Evolutionary conservation across 2,888 invertebrate genomes (phyloP).

Genomic region (Lepeophtheirus nordmannii): DNA sequence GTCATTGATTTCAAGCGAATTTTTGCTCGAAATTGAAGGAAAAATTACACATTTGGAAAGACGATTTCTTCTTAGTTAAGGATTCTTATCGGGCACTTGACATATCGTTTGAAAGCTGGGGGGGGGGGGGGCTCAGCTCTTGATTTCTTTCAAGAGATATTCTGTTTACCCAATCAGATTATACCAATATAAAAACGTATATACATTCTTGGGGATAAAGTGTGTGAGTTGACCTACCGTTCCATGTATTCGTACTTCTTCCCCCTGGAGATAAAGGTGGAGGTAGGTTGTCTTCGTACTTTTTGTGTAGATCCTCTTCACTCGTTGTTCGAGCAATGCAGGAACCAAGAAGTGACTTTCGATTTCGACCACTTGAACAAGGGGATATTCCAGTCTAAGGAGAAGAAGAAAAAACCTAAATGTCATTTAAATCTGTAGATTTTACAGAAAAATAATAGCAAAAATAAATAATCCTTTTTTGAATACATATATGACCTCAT

Average conservation of each 20-base stretch:
- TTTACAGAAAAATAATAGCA: background rate
- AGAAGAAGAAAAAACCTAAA: background rate
- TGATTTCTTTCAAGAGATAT: too few relatives aligned
- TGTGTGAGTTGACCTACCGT: slow-evolving; percentile 12
- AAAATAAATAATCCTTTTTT: too few relatives aligned
- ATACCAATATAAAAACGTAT: too few relatives aligned
- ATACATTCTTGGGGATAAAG: background rate
- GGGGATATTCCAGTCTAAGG: slow-evolving; percentile 11
- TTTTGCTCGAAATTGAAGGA: too few relatives aligned
- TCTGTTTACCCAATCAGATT: too few relatives aligned
- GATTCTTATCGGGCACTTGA: too few relatives aligned
- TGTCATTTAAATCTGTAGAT: background rate
- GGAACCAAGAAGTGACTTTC: slow-evolving; percentile 8
- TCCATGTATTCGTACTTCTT: slow-evolving; percentile 13
- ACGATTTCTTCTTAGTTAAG: too few relatives aligned
- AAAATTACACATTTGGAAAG: too few relatives aligned
- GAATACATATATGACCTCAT: too few relatives aligned
- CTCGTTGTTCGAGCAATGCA: slow-evolving; percentile 16
- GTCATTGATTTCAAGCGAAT: too few relatives aligned
- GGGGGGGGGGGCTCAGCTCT: too few relatives aligned
- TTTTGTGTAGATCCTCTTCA: slow-evolving; percentile 17
- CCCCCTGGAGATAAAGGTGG: slow-evolving; percentile 16
- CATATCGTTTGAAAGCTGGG: too few relatives aligned
- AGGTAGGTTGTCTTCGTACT: slow-evolving; percentile 4
- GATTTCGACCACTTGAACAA: slow-evolving; percentile 11